Evolutionary conservation across 2,888 invertebrate species (phyloP).

Genomic region (Synergus gifuensis): DNA sequence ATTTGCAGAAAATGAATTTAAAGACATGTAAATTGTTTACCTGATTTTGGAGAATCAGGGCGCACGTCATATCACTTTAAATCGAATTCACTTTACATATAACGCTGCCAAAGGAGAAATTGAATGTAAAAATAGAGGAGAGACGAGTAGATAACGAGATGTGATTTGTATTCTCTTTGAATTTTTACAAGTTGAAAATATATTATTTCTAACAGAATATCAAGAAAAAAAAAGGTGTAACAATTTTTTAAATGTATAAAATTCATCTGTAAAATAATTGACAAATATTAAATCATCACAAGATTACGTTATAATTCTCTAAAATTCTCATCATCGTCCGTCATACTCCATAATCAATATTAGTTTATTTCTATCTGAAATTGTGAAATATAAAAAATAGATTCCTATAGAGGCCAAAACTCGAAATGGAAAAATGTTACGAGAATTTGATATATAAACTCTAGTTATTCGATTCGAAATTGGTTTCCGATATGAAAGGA

Average conservation of each 20-base stretch:
- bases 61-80: background rate
- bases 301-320: no score
- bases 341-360: no score
- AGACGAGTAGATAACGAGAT: constrained; percentile 14
- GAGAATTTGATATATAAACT: background rate
- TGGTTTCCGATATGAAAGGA: background rate
- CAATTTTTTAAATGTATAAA: background rate
- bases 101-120: constrained; percentile 17
- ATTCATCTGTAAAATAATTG: background rate
- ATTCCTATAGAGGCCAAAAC: background rate
- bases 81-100: constrained; percentile 24
- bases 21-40: constrained; percentile 30
- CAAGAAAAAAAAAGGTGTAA: background rate
- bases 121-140: constrained; percentile 31
- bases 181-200: background rate
- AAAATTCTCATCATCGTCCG: no score
- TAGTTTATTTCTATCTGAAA: no score
- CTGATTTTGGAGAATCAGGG: constrained; percentile 16
- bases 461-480: background rate
- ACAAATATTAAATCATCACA: no score
- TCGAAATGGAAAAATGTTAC: background rate
- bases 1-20: constrained; percentile 23
- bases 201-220: background rate
- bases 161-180: constrained; percentile 30
- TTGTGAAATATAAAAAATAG: no score